Base-by-base conservation (phyloP, 2,797 vertebrate species). In the Gadopsis bispinosus region DNA sequence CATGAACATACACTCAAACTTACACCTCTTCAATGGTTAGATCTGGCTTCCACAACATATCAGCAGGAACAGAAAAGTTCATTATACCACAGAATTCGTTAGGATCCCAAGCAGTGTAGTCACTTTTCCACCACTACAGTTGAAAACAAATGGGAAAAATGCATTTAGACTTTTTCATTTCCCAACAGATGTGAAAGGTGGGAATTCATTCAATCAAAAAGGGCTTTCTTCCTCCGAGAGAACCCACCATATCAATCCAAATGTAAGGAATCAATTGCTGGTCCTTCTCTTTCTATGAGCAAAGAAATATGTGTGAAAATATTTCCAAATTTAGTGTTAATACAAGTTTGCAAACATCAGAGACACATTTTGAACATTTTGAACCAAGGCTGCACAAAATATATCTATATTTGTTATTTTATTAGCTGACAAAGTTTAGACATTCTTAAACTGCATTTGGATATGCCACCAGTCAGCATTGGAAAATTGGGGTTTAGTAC, bases 31-130 rank as follows among this genome's bases (percentile, higher is more conserved):
- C 67, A 29, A 89, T 86, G 5, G 58, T 59, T 13, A 88, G 4
- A 74, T 91, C 88, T 2, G 88, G 86, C 12, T 48, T 59, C 89
- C 88, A 91, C 65, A 89, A 8, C 8, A 73, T 13, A 7, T 75
- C 37, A 20, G 20, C 41, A 11, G 83, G 86, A 80, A 91, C 3
- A 26, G 56, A 60, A 20, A 88, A 0, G 0, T 4, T 2, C 0
- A 5, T 1, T 3, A 87, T 83, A 26, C 61, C 69, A 72, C 90
- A 90, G 41, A 86, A 91, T 3, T 77, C 19, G 10, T 19, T 5
- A 7, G 74, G 69, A 9, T 85, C 53, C 88, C 90, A 91, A 5
- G 8, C 37, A 56, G 90, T 78, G 29, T 39, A 11, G 0, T 90
- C 69, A 65, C 73, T 72, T 0, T 22, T 4, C 88, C 90, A 91